Conservation (phyloP, 2,888 invertebrate species). For the Oeneis ivallda region DNA sequence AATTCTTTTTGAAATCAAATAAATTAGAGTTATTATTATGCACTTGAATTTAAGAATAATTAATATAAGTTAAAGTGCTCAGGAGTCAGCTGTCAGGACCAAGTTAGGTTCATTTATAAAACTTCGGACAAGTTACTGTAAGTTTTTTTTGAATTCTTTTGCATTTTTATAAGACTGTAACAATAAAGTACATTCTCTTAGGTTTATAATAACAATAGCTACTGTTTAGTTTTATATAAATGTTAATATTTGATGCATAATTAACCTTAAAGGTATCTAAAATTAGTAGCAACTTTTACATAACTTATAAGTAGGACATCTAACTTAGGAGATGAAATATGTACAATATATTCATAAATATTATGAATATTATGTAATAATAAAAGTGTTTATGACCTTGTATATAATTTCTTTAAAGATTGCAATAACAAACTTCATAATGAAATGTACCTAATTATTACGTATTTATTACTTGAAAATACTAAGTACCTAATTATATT, state of each 20-base stretch:
- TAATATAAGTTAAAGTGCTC: background rate
- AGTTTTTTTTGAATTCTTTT: background rate
- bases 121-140: background rate
- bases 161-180: background rate
- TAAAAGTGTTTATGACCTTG: background rate
- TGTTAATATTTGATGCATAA: background rate
- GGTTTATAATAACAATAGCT: background rate
- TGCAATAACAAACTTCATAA: no score
- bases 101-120: background rate
- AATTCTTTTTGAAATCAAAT: background rate
- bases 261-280: background rate
- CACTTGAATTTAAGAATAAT: background rate
- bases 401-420: no score
- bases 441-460: no score
- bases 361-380: background rate
- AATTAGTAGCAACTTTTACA: slow-evolving; percentile 28
- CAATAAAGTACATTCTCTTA: background rate
- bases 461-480: no score
- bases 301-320: slow-evolving; percentile 21
- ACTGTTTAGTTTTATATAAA: background rate
- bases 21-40: background rate
- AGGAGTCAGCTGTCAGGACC: no score
- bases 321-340: no score
- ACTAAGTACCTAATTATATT: no score
- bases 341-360: background rate